Evolutionary conservation across 1,140 invertebrate species (phyloP).

Genomic region (Drosophila rufa): DNA sequence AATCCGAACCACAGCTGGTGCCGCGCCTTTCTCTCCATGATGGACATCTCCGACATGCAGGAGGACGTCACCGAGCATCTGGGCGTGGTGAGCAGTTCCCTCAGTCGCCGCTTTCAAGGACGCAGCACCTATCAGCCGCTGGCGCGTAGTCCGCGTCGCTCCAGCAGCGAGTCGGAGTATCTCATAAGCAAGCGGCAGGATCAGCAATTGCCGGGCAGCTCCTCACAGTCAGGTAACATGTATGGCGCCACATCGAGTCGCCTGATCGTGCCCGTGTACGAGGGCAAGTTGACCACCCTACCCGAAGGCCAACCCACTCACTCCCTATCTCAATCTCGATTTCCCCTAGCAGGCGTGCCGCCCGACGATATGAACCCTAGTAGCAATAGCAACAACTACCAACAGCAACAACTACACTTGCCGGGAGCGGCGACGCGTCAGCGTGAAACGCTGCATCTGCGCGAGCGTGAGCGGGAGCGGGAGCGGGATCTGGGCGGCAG

Average conservation of each 20-base stretch:
- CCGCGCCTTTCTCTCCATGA: slow-evolving; percentile 92
- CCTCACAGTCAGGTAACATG: slow-evolving; percentile 72
- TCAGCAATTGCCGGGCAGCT: slow-evolving; percentile 35
- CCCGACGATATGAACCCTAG: slow-evolving; percentile 45
- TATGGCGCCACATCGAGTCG: slow-evolving; percentile 70
- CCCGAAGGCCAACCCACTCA: slow-evolving; percentile 60
- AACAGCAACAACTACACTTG: slow-evolving; percentile 76
- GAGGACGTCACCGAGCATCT: slow-evolving; percentile 96
- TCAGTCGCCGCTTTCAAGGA: slow-evolving; percentile 90
- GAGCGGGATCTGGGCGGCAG: slow-evolving; percentile 52
- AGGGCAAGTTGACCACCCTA: slow-evolving; percentile 58
- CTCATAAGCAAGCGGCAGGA: slow-evolving; percentile 76
- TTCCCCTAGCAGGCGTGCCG: slow-evolving; percentile 75
- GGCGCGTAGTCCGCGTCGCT: slow-evolving; percentile 87
- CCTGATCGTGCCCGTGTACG: slow-evolving; percentile 64
- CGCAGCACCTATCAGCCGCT: slow-evolving; percentile 90
- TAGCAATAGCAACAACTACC: slow-evolving; percentile 77
- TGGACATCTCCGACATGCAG: slow-evolving; percentile 97
- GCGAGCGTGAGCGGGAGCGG: slow-evolving; percentile 50
- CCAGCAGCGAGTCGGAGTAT: slow-evolving; percentile 81
- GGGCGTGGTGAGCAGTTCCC: slow-evolving; percentile 92
- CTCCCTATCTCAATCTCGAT: slow-evolving; percentile 70
- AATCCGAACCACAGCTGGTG: slow-evolving; percentile 86
- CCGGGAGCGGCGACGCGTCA: slow-evolving; percentile 57
- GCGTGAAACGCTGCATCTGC: slow-evolving; percentile 70